Conservation (phyloP, 1,140 invertebrate genomes). For the honey bee (Apis mellifera) region Amel_HAv3.1 CM009943.2:4992001-4992500, state of each 20-base stretch:
- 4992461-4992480: conserved; percentile 32
- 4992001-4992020: conserved; percentile 43
- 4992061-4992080: not conserved
- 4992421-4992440: conserved; percentile 58
- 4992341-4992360: not conserved
- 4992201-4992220: not conserved
- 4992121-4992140: not conserved
- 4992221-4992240: too few relatives aligned
- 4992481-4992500: conserved; percentile 18
- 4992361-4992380: conserved; percentile 7
- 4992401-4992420: conserved; percentile 42
- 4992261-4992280: not conserved
- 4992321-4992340: not conserved
- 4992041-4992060: not conserved
- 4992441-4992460: conserved; percentile 23
- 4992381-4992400: conserved; percentile 21
- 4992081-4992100: not conserved
- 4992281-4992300: too few relatives aligned
- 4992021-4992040: not conserved
- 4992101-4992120: conserved; percentile 21
- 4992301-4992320: too few relatives aligned
- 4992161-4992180: not conserved
- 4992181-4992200: not conserved
- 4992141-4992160: conserved; percentile 37
- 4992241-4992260: too few relatives aligned